Conservation (phyloP, 30 jellyfish, hydroid and myxozoan species). For the Clytia hemisphaerica region DNA sequence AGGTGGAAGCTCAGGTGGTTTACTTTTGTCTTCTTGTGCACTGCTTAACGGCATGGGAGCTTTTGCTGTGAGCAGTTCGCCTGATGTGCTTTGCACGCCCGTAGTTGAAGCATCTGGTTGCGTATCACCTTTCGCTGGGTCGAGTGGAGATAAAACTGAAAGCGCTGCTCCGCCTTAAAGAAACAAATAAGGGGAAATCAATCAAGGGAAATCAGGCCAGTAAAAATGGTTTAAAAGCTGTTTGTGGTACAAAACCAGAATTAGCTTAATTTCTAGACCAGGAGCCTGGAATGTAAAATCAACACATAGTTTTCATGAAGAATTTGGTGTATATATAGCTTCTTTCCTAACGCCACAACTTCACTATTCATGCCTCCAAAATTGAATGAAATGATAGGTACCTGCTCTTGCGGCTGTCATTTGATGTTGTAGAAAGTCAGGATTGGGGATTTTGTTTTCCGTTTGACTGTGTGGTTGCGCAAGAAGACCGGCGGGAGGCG, state of each 20-base stretch:
- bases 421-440: conserved; percentile 35
- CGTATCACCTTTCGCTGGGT: background rate
- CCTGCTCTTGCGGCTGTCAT: conserved; percentile 45
- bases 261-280: background rate
- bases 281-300: background rate
- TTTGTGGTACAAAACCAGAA: background rate
- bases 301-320: too few species aligned
- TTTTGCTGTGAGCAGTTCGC: conserved; percentile 18
- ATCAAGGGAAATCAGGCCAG: too few species aligned
- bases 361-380: background rate
- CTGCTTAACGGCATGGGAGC: conserved; percentile 35
- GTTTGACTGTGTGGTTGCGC: too few species aligned
- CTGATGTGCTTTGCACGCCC: background rate
- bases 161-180: background rate
- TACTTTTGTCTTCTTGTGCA: conserved; percentile 30
- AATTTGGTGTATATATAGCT: too few species aligned
- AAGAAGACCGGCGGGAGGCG: too few species aligned
- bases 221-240: background rate
- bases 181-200: too few species aligned
- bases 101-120: conserved; percentile 9
- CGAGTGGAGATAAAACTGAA: conserved; percentile 32
- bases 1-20: conserved; percentile 33
- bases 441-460: conserved; percentile 30
- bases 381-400: background rate
- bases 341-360: too few species aligned